phyloP scores from a whole-genome alignment of 1,140 invertebrate species.

The Drosophila pectinifera region DNA sequence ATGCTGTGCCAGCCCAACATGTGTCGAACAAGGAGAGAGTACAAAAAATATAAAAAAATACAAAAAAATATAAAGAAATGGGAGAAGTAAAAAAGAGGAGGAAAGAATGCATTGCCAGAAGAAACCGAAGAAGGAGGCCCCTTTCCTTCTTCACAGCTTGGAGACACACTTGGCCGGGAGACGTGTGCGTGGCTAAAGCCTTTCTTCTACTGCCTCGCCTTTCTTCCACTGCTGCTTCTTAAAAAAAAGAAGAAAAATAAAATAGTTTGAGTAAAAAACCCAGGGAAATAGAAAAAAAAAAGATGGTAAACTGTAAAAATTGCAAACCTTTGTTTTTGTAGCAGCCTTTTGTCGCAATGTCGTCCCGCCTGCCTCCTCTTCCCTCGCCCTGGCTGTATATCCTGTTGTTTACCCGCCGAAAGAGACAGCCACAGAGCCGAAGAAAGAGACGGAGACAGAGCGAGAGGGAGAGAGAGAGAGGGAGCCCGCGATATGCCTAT shows the following conservation, averaged over 20 bases:
- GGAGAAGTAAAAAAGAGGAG: background rate
- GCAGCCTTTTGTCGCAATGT: constrained; percentile 58
- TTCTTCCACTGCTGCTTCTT: background rate
- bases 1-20: constrained; percentile 35
- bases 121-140: background rate
- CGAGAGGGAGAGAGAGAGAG: background rate
- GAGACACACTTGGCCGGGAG: constrained; percentile 10
- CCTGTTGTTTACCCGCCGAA: constrained; percentile 26
- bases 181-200: constrained; percentile 22
- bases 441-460: constrained; percentile 2
- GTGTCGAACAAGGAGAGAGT: constrained; percentile 25
- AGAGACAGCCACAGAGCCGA: background rate
- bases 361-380: constrained; percentile 2
- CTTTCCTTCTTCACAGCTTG: too few relatives aligned
- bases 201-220: constrained; percentile 19
- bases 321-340: constrained; percentile 70
- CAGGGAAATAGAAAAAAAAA: background rate
- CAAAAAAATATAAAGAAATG: constrained; percentile 3
- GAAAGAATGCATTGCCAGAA: constrained; percentile 11
- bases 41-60: constrained; percentile 1
- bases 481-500: constrained; percentile 31
- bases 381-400: background rate
- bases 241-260: background rate
- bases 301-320: constrained; percentile 54
- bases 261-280: constrained; percentile 15